Conservation (phyloP, 2,113 vertebrate species). For the Atrichornis clamosus region DNA sequence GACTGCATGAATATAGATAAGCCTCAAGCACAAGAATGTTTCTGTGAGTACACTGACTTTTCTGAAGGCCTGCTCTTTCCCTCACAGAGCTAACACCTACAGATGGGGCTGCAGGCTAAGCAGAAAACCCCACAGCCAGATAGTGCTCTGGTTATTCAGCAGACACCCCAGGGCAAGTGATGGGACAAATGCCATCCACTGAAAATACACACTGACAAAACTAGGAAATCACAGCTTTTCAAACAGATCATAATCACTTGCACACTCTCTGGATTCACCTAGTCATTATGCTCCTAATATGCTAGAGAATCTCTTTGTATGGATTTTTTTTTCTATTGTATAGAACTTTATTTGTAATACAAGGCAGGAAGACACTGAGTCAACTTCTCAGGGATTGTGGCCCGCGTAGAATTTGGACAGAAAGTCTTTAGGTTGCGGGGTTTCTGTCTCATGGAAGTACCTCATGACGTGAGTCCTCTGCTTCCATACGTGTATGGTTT, state of each 20-base stretch:
- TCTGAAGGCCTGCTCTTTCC: background rate
- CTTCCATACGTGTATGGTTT: conserved; percentile 93
- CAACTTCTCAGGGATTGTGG: conserved; percentile 81
- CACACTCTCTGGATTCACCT: background rate
- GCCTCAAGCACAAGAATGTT: background rate
- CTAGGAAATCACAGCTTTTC: background rate
- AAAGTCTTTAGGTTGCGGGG: conserved; percentile 82
- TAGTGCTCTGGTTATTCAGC: background rate
- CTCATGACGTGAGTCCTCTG: conserved; percentile 96
- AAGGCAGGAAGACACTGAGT: conserved; percentile 23
- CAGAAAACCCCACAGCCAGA: background rate
- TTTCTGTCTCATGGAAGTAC: conserved; percentile 87
- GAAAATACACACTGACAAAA: background rate
- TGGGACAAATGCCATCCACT: background rate
- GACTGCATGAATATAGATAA: background rate
- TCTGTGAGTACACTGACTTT: background rate
- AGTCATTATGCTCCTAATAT: background rate
- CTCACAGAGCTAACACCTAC: background rate
- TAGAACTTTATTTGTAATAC: conserved; percentile 68
- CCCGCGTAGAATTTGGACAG: conserved; percentile 92
- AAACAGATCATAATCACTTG: background rate
- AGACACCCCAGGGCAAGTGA: background rate
- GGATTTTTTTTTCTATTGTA: background rate
- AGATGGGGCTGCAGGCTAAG: background rate
- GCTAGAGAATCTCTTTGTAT: background rate